Base-by-base conservation (phyloP, 2,113 vertebrate species). In the Caranx ignobilis region DNA sequence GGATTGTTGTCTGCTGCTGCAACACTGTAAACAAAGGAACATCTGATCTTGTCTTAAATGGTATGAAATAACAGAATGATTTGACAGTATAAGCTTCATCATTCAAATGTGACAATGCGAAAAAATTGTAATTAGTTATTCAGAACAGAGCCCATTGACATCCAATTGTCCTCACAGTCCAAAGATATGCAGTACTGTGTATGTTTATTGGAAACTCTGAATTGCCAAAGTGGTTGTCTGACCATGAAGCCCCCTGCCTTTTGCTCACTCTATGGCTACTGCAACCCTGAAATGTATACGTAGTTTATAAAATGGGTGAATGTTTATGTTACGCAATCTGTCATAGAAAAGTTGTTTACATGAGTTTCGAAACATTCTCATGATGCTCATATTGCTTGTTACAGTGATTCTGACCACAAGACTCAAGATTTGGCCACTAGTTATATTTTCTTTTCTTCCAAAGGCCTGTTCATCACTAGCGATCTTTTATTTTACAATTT, bases 261-360 rank as follows among this genome's bases (percentile, higher is more conserved):
- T 52, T 41, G 15, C 19, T 45, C 55, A 54, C 48, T 63, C 39
- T n/a, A 26, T 15, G 39, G 19, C 41, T 52, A 2, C 18, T 31
- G 31, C 37, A 64, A 54, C 60, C 60, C 31, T 83, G 74, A 67
- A 43, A 2, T 48, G n/a, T 10, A 21, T 64, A 56, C 55, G 48
- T 63, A 63, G 8, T 48, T 68, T 68, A 21, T 11, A 31, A 10
- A 62, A 50, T 66, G 16, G 9, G 39, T 39, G 21, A 71, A 76
- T 47, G 61, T 48, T 68, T 4, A 50, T 16, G 37, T 63, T 35
- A 48, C 19, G 12, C 21, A 39, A 31, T 56, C 7, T 45, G 8
- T 45, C 34, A 55, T 12, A 48, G 18, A 45, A 7, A 62, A 6
- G 70, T 5, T 47, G 10, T 71, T 55, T 66, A 55, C 19, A 10